Evolutionary conservation across 2,888 invertebrate genomes (phyloP), one percentile per base, ranked within the genome.

Genomic region (Drosophila tripunctata): DNA sequence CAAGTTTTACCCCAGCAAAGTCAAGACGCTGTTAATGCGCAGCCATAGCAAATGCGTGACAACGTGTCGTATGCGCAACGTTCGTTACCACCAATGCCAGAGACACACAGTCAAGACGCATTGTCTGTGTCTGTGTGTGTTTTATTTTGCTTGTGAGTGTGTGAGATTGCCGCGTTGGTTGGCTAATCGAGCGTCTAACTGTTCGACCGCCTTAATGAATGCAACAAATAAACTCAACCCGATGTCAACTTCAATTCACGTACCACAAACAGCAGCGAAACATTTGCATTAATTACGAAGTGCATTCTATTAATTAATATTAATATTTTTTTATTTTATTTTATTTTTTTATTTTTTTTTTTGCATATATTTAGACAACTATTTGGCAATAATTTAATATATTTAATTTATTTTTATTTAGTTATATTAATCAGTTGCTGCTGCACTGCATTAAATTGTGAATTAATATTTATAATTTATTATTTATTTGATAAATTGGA

Each of bases 41-140:
- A 77, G 61, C 61, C 56, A 83, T 64, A 41, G 55, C 43, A 68
- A 68, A 55, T 63, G 66, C 52, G 54, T 63, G 82, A 36, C 66
- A 81, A 68, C 85, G 38, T 75, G 78, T 78, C 80, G 80, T 81
- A 81, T 81, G 79, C 87, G 80, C 87, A 81, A 81, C 57, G 63
- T 62, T 73, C 30, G 47, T 50, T 50, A 68, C 68, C 72, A 75
- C 84, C 87, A 84, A 84, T 87, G 61, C 80, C 85, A 87, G 72
- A 78, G 73, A 80, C 27, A 27, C 27, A 27, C 62, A 86, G 67
- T 66, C 63, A 79, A 63, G 66, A 57, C 57, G 61, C 64, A 55
- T 45, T 55, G 48, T 36, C 6, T 36, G 21, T 30, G 27, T 43
- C 22, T 35, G 33, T 51, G 24, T 65, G 33, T 10, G 27, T 27